phyloP scores from a whole-genome alignment of 64 coral and sea anemone genomes.

The Catalaphyllia jardinei region DNA sequence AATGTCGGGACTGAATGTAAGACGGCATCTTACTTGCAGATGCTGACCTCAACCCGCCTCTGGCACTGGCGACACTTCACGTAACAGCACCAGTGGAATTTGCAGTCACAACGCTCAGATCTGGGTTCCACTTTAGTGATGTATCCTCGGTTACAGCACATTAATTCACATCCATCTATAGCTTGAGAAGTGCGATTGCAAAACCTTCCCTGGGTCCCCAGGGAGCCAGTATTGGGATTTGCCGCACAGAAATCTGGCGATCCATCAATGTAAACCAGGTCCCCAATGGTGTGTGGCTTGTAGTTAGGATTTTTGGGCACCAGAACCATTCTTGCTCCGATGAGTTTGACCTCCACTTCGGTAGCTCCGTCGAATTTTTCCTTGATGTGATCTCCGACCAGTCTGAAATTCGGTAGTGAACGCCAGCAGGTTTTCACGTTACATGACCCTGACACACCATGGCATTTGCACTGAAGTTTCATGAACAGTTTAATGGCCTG shows the following conservation, averaged over 20 bases:
- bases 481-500: conserved; percentile 73
- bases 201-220: conserved; percentile 71
- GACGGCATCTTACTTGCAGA: conserved; percentile 58
- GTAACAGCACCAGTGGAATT: conserved; percentile 87
- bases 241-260: conserved; percentile 82
- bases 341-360: conserved; percentile 53
- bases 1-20: no score
- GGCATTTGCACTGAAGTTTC: conserved; percentile 85
- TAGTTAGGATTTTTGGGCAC: conserved; percentile 55
- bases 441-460: conserved; percentile 94
- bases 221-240: conserved; percentile 61
- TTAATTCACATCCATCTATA: conserved; percentile 81
- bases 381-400: conserved; percentile 78
- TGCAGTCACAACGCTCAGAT: conserved; percentile 71
- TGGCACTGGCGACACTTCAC: conserved; percentile 68
- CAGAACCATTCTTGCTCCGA: conserved; percentile 66
- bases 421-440: conserved; percentile 97
- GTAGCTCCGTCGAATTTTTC: conserved; percentile 98
- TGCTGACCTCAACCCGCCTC: conserved; percentile 72
- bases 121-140: conserved; percentile 23
- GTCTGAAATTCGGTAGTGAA: conserved; percentile 62
- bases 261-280: conserved; percentile 78
- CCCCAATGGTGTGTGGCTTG: conserved; percentile 72
- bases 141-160: conserved; percentile 82
- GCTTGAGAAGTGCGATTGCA: conserved; percentile 85